phyloP scores from a whole-genome alignment of 1,140 invertebrate genomes.

The Goniozus legneri region DNA sequence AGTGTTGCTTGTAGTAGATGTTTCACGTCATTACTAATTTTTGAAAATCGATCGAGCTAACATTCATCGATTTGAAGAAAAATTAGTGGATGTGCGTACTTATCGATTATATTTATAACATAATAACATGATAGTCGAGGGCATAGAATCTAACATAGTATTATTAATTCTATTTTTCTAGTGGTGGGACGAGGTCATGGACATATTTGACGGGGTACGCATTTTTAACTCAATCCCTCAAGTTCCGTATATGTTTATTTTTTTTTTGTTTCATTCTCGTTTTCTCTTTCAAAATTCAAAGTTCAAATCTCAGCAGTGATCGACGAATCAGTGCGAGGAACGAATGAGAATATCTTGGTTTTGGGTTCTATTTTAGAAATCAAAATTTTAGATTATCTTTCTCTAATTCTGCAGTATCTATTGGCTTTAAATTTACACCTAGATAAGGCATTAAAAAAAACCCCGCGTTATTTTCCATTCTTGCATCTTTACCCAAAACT shows the following conservation, averaged over 20 bases:
- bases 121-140: no score
- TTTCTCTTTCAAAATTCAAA: not conserved
- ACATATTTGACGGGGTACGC: conserved; percentile 89
- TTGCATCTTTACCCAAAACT: no score
- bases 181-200: conserved; percentile 92
- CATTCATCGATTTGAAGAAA: not conserved
- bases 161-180: conserved; percentile 71
- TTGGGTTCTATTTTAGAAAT: no score
- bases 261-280: conserved; percentile 13
- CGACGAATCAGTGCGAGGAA: not conserved
- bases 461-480: no score
- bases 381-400: no score
- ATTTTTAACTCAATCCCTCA: conserved; percentile 23
- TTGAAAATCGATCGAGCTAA: conserved; percentile 11
- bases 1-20: conserved; percentile 36
- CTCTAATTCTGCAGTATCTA: not conserved
- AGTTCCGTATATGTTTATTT: conserved; percentile 21
- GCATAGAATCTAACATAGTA: conserved; percentile 33
- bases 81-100: no score
- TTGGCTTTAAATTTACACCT: conserved; percentile 1
- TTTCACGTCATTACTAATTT: no score
- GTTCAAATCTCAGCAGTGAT: not conserved
- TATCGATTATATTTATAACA: no score
- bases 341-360: not conserved
- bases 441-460: not conserved